Conservation (phyloP, 1,140 invertebrate genomes). For the Apolygus lucorum region DNA sequence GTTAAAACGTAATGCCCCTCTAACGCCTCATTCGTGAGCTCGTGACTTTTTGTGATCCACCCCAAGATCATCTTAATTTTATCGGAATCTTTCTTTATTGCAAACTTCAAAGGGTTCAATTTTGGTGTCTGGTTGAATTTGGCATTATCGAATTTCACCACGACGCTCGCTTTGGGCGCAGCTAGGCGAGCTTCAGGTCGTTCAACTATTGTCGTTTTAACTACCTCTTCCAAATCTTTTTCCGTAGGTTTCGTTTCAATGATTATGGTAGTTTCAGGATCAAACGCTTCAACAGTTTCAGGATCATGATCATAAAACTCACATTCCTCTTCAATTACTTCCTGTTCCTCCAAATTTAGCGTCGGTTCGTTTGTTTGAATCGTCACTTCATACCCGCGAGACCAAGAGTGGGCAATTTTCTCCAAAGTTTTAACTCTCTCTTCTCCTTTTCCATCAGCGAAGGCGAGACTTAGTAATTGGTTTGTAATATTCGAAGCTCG, state of each 20-base stretch:
- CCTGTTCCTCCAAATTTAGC: neutral
- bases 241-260: neutral
- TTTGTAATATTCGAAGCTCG: conserved; percentile 1
- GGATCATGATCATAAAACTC: conserved; percentile 9
- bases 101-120: conserved; percentile 10
- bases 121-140: neutral
- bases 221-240: neutral
- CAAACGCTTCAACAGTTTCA: neutral
- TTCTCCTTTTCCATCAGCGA: neutral
- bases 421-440: neutral
- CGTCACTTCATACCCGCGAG: neutral
- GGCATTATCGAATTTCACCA: conserved; percentile 8
- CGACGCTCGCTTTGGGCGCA: neutral
- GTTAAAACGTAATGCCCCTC: neutral
- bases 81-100: neutral
- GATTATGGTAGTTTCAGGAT: neutral
- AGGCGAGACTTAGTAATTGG: neutral
- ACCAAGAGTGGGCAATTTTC: neutral
- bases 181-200: neutral
- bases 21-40: neutral
- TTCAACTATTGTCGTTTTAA: neutral
- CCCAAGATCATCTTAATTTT: conserved; percentile 9
- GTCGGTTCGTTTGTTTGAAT: neutral
- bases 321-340: neutral
- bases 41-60: conserved; percentile 12